Evolutionary conservation across 2,888 invertebrate species (phyloP).

Genomic region (Troglohyphantes excavatus): DNA sequence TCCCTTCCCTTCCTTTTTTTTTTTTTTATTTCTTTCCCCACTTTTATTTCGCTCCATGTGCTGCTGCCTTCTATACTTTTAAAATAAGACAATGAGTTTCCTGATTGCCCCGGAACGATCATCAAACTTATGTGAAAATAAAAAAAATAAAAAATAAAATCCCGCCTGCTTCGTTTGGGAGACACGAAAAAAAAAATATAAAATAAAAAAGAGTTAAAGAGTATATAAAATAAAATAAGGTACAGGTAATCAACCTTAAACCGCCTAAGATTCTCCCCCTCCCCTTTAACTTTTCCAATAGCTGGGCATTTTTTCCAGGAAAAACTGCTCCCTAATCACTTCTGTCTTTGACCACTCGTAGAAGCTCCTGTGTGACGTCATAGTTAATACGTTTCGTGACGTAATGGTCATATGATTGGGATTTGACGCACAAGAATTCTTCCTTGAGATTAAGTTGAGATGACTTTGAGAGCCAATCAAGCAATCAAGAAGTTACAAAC

Average conservation of each 20-base stretch:
- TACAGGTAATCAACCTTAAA: conserved; percentile 79
- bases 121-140: conserved; percentile 76
- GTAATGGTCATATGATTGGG: conserved; percentile 32
- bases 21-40: conserved; percentile 45
- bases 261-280: conserved; percentile 53
- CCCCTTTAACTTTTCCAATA: conserved; percentile 71
- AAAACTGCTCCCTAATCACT: conserved; percentile 76
- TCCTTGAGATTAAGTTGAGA: background rate
- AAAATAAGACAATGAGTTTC: conserved; percentile 78
- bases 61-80: conserved; percentile 70
- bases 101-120: conserved; percentile 74
- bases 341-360: conserved; percentile 53
- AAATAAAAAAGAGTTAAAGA: conserved; percentile 53
- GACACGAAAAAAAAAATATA: conserved; percentile 1
- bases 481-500: too few relatives aligned
- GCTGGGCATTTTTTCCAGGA: conserved; percentile 51
- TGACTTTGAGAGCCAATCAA: too few relatives aligned
- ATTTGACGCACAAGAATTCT: conserved; percentile 12
- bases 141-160: conserved; percentile 49
- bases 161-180: conserved; percentile 24
- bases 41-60: too few relatives aligned
- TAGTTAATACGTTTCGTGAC: conserved; percentile 47
- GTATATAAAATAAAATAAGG: conserved; percentile 73
- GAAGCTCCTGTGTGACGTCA: conserved; percentile 37
- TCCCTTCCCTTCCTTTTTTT: conserved; percentile 40